phyloP scores from a whole-genome alignment of 2,797 vertebrate species.

The Pseudochromis fuscus region DNA sequence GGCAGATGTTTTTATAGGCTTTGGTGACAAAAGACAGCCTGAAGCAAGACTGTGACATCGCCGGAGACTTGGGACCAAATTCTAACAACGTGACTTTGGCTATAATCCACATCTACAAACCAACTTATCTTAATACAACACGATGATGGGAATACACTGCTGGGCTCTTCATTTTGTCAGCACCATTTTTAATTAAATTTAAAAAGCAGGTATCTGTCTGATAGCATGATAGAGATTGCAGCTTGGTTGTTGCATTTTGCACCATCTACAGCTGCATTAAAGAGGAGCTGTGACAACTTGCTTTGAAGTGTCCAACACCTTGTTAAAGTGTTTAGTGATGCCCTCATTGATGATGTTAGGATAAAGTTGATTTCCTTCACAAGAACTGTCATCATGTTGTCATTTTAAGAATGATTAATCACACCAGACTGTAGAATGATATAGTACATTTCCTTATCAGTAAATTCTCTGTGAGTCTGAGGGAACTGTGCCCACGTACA shows the following conservation, averaged over 20 bases:
- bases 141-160: background rate
- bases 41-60: background rate
- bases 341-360: no score
- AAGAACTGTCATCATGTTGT: background rate
- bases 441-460: background rate
- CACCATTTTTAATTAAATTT: background rate
- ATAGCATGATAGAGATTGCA: background rate
- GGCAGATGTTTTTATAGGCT: background rate
- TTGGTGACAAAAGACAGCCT: no score
- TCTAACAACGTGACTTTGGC: background rate
- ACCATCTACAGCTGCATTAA: background rate
- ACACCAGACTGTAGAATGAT: no score
- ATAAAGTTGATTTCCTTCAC: constrained; percentile 1
- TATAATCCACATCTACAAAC: background rate
- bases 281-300: background rate
- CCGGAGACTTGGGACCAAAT: background rate
- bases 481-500: no score
- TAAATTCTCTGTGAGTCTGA: background rate
- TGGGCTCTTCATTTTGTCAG: background rate
- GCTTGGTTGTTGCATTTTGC: background rate
- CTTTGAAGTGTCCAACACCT: background rate
- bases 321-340: background rate
- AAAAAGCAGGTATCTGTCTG: background rate
- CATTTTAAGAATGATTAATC: background rate
- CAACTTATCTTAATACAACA: background rate